A percentile compares a stretch with the other conserved stretches of the same genome.
These are phyloP conservation scores for Scolanthus callimorphus DNA, from an alignment of 92 coral and sea anemone species.

Conservation along the genomic window DNA sequence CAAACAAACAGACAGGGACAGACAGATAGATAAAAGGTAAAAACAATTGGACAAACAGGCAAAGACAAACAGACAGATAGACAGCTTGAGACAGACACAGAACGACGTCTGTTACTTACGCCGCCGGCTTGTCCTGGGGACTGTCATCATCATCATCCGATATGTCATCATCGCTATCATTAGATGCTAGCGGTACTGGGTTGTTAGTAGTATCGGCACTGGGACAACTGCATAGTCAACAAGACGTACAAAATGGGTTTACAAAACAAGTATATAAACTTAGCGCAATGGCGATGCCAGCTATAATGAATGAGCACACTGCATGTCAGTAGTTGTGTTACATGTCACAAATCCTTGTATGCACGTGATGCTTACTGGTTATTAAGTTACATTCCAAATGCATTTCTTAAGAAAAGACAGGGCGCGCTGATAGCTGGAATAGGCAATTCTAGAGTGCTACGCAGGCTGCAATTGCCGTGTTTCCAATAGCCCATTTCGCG, in stretches of 20 bases:
- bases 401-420: too few species aligned
- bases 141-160: slow-evolving; percentile 59
- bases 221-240: slow-evolving; percentile 46
- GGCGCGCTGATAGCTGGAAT: too few species aligned
- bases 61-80: neutral
- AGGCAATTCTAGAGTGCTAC: too few species aligned
- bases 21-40: neutral
- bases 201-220: slow-evolving; percentile 4
- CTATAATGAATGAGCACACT: too few species aligned
- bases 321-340: too few species aligned
- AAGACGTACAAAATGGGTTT: slow-evolving; percentile 1
- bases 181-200: slow-evolving; percentile 71
- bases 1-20: neutral
- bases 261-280: neutral
- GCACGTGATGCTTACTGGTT: too few species aligned
- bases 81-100: neutral
- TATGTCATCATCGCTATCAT: slow-evolving; percentile 84
- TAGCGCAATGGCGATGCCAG: too few species aligned
- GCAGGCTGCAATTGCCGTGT: too few species aligned
- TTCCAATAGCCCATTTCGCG: too few species aligned
- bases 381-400: too few species aligned
- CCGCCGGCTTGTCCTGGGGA: slow-evolving; percentile 14
- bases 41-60: neutral
- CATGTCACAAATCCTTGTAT: too few species aligned
- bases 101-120: slow-evolving; percentile 7